A percentile compares a stretch with the other conserved stretches of the same genome.
Evolutionary conservation across 2,888 invertebrate species (phyloP).

Genomic region (Drosophila eohydei): DNA sequence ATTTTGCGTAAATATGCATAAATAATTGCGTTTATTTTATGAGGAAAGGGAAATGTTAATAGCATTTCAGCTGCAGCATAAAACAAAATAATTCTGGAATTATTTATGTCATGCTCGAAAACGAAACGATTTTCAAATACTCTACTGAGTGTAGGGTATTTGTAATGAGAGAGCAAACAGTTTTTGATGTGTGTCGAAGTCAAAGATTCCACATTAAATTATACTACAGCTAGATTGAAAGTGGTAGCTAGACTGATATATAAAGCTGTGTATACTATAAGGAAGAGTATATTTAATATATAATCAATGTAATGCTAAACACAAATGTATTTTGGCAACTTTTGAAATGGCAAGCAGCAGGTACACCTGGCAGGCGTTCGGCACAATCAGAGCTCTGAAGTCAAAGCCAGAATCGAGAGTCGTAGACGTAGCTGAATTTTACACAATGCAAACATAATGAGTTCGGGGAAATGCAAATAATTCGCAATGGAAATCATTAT

Average conservation of each 20-base stretch:
- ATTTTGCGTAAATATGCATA: constrained; percentile 32
- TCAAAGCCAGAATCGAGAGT: constrained; percentile 17
- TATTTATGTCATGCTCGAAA: not conserved
- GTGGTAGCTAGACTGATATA: too few relatives aligned
- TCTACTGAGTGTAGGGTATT: not conserved
- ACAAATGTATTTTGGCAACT: constrained; percentile 24
- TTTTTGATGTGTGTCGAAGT: too few relatives aligned
- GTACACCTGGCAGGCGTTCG: not conserved
- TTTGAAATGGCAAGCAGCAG: constrained; percentile 4
- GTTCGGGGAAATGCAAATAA: constrained; percentile 75
- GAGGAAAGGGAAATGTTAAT: constrained; percentile 30
- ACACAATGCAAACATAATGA: constrained; percentile 75
- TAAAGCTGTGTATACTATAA: too few relatives aligned
- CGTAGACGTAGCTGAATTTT: constrained; percentile 45
- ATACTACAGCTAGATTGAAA: too few relatives aligned
- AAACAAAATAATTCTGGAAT: constrained; percentile 12
- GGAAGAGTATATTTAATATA: not conserved
- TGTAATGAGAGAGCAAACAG: not conserved
- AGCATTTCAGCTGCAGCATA: constrained; percentile 22
- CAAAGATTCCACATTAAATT: too few relatives aligned
- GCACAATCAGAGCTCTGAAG: constrained; percentile 17
- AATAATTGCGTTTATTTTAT: constrained; percentile 39
- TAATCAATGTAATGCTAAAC: constrained; percentile 17
- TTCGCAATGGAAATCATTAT: constrained; percentile 74
- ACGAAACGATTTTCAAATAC: not conserved